Conservation (phyloP, 2,113 vertebrate species). For the Helogale parvula region DNA sequence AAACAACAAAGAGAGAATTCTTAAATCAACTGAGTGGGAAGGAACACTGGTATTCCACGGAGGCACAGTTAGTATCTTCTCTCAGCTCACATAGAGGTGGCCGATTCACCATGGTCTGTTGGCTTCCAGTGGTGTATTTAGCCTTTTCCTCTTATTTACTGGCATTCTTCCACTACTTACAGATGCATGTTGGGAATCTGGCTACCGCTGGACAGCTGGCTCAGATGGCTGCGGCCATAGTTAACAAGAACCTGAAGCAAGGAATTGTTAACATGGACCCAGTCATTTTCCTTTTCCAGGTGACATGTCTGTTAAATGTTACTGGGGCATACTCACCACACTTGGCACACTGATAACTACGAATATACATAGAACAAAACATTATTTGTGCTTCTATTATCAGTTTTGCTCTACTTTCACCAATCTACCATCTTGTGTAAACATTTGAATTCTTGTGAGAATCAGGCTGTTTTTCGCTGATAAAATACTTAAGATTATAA, state of each 20-base stretch:
- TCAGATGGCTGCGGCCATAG: background rate
- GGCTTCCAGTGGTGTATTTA: background rate
- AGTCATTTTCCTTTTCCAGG: background rate
- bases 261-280: background rate
- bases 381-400: background rate
- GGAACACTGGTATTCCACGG: background rate
- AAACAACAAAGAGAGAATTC: background rate
- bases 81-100: background rate
- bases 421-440: background rate
- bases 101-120: too few species aligned
- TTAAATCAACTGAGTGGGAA: background rate
- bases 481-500: background rate
- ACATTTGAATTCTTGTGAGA: background rate
- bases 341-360: background rate
- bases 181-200: background rate
- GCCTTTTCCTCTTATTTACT: background rate
- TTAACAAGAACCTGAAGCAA: constrained; percentile 1
- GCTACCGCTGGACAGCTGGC: background rate
- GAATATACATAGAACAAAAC: background rate
- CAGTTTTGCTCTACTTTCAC: background rate
- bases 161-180: background rate
- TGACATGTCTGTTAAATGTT: background rate
- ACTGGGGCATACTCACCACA: background rate
- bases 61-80: background rate
- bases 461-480: background rate